Percentiles rank a stretch among this genome's conserved stretches.
Conservation (phyloP, 1,140 invertebrate genomes). For the Hormaphis cornu region DNA sequence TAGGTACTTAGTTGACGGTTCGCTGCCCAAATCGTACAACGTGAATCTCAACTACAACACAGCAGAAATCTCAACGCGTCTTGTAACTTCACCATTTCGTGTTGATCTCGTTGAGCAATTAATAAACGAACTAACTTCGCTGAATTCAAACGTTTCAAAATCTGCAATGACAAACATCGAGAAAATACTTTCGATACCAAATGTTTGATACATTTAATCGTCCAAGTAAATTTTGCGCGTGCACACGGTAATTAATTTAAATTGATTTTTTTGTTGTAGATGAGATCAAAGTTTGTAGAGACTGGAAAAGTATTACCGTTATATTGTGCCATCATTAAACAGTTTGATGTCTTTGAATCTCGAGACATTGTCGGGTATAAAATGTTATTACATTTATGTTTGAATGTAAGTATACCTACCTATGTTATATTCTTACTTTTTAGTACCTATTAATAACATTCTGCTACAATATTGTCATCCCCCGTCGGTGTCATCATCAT, state of each 20-base stretch:
- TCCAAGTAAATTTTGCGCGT: too few relatives aligned
- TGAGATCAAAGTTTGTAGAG: slow-evolving; percentile 28
- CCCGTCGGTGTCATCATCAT: too few relatives aligned
- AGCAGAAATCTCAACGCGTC: slow-evolving; percentile 13
- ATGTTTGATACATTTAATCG: neutral
- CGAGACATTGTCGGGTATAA: slow-evolving; percentile 24
- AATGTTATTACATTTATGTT: slow-evolving; percentile 20
- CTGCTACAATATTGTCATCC: too few relatives aligned
- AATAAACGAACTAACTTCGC: slow-evolving; percentile 15
- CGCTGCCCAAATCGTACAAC: too few relatives aligned
- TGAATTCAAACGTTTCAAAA: slow-evolving; percentile 1
- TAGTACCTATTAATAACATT: too few relatives aligned
- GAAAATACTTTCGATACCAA: slow-evolving; percentile 16
- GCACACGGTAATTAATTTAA: too few relatives aligned
- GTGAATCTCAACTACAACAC: neutral
- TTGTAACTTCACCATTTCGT: neutral
- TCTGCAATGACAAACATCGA: neutral
- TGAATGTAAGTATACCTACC: slow-evolving; percentile 25
- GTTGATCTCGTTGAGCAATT: slow-evolving; percentile 7
- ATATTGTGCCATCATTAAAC: slow-evolving; percentile 24
- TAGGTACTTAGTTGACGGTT: too few relatives aligned
- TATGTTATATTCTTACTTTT: too few relatives aligned
- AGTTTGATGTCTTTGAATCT: slow-evolving; percentile 25
- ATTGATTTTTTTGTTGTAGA: neutral
- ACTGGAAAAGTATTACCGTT: slow-evolving; percentile 18